phyloP scores from a whole-genome alignment of 1,140 invertebrate species.

The Bombus vancouverensis region DNA sequence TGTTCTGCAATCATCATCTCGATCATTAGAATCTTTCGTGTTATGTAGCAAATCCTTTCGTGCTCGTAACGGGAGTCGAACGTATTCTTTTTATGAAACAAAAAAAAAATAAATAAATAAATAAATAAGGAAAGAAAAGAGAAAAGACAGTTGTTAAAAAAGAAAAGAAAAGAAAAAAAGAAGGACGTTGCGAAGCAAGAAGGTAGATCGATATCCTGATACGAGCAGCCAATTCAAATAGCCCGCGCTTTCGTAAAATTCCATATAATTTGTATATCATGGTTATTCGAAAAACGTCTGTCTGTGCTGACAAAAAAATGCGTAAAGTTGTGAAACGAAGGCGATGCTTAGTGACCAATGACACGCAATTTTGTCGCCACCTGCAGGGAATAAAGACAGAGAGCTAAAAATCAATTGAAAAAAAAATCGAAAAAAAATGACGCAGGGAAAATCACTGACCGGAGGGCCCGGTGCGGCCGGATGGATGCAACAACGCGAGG shows the following conservation, averaged over 20 bases:
- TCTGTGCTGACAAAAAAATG: conserved; percentile 11
- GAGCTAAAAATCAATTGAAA: conserved; percentile 76
- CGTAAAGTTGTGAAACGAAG: conserved; percentile 38
- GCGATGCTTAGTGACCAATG: conserved; percentile 66
- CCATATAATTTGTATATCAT: background rate
- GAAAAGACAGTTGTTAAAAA: background rate
- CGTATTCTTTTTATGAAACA: background rate
- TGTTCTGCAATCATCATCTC: conserved; percentile 1
- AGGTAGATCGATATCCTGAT: conserved; percentile 5
- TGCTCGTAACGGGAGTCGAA: conserved; percentile 39
- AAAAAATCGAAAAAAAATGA: conserved; percentile 76
- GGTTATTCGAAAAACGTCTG: conserved; percentile 1
- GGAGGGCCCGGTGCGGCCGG: conserved; percentile 77
- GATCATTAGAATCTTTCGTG: conserved; percentile 14
- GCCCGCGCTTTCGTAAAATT: conserved; percentile 22
- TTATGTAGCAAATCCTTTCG: conserved; percentile 38
- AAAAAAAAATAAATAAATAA: background rate
- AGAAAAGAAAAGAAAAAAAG: background rate
- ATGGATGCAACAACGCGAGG: conserved; percentile 80
- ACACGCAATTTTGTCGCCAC: conserved; percentile 76
- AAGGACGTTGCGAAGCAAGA: background rate
- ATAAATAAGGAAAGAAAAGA: background rate
- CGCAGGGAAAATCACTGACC: conserved; percentile 81
- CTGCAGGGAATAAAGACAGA: conserved; percentile 76
- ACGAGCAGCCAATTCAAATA: conserved; percentile 35